A percentile compares a stretch with the other conserved stretches of the same genome.
Evolutionary conservation across 2,113 vertebrate species (phyloP).

Genomic region (Illadopsis cleaveri): DNA sequence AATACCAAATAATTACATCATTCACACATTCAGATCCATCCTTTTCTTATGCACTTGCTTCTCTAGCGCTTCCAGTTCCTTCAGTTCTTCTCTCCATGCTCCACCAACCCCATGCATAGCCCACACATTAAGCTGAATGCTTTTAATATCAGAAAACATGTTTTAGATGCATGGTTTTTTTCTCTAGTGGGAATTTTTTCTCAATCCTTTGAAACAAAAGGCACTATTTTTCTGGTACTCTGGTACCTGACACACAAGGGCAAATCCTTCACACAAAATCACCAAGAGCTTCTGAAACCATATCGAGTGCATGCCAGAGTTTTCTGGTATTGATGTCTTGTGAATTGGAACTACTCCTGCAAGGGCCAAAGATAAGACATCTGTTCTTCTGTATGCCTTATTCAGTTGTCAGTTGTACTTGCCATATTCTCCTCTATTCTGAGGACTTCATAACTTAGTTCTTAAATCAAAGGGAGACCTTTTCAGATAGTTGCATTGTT

Average conservation of each 20-base stretch:
- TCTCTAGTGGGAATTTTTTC: not conserved
- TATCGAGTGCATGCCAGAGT: not conserved
- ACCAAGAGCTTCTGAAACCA: not conserved
- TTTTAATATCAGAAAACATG: not conserved
- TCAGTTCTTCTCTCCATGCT: not conserved
- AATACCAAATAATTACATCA: not conserved
- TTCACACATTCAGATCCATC: not conserved
- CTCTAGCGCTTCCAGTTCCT: not conserved
- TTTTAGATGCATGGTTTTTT: not conserved
- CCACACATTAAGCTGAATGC: not conserved
- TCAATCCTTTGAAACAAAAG: slow-evolving; percentile 18
- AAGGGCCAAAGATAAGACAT: not conserved
- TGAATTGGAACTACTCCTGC: not conserved
- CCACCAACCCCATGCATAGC: not conserved
- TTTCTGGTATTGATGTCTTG: not conserved
- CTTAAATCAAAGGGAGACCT: not conserved
- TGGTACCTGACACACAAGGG: not conserved
- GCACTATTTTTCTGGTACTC: not conserved
- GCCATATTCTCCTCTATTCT: not conserved
- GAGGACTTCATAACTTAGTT: not conserved
- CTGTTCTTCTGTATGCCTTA: not conserved
- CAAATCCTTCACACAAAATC: not conserved
- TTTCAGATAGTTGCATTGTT: not conserved
- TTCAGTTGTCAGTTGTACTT: not conserved
- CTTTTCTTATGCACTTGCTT: not conserved